Evolutionary conservation across 2,888 invertebrate genomes (phyloP).

Genomic region (Lathronympha strigana): DNA sequence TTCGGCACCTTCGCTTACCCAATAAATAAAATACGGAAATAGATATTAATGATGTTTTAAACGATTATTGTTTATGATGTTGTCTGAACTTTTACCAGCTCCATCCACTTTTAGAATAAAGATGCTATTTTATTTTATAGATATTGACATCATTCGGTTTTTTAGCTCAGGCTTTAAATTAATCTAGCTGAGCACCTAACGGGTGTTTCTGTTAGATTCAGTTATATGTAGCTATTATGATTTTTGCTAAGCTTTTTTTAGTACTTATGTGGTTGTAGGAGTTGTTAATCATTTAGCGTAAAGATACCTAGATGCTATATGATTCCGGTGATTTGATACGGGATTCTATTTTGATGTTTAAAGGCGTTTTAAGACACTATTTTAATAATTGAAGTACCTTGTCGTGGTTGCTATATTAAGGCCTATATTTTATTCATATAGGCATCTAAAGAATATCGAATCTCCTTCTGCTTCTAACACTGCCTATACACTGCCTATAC

Average conservation of each 20-base stretch:
- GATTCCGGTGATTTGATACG: neutral
- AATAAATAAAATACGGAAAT: neutral
- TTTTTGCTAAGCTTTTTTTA: conserved; percentile 8
- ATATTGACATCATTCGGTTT: conserved; percentile 9
- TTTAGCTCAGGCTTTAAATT: neutral
- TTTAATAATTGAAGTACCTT: too few relatives aligned
- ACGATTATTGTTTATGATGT: conserved; percentile 12
- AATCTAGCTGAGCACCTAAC: conserved; percentile 15
- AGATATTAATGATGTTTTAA: conserved; percentile 12
- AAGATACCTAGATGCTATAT: neutral
- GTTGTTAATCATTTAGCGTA: neutral
- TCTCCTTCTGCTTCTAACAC: too few relatives aligned
- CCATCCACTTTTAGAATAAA: neutral
- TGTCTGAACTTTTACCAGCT: conserved; percentile 16
- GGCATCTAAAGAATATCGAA: too few relatives aligned
- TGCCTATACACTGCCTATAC: too few relatives aligned
- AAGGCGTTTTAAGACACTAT: neutral
- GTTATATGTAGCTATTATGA: neutral
- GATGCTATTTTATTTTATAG: conserved; percentile 14
- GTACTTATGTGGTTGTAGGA: neutral
- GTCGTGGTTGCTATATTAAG: too few relatives aligned
- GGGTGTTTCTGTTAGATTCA: conserved; percentile 1
- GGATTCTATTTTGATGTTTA: too few relatives aligned
- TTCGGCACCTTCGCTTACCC: too few relatives aligned
- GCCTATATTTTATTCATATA: too few relatives aligned